Evolutionary conservation across 2,888 invertebrate genomes (phyloP), one percentile per base, ranked within the genome.

Genomic region (Zhengitettix transpicula): DNA sequence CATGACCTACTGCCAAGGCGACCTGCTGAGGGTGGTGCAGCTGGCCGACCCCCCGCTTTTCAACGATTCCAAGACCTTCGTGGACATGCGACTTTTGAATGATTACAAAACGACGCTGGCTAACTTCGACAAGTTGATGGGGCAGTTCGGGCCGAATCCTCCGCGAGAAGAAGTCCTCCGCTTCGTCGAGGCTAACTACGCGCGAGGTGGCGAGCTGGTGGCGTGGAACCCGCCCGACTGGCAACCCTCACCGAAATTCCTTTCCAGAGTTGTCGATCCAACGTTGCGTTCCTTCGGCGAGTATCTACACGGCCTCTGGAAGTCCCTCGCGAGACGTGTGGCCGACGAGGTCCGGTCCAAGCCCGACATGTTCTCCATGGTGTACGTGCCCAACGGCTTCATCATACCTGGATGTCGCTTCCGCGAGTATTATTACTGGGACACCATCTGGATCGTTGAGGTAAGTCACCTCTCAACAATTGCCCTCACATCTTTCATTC

Each of bases 1-100:
- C 70, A 73, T 83, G 69, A 87, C 92, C 66, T 92, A 87, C 75
- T 92, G 91, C 73, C 78, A 85, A 71, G 92, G 92, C 0, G 79
- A 79, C 0, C 76, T 93, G 1, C 78, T 93, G 66, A 81, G 90
- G 67, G 85, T 85, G 1, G 82, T 93, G 52, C 93, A 94, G 76
- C 86, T 86, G 83, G 83, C 87, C 0, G 79, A 80, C 52, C 28
- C 28, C 7, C 28, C 28, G 28, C 75, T 93, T 47, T 89, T 81
- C 75, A 76, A 79, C 42, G 93, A 94, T 75, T 91, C 91, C 47
- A 94, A 93, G 73, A 88, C 89, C 42, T 93, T 93, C 75, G 92
- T 93, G 40, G 92, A 94, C 69, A 89, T 89, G 88, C 87, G 89
- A 74, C 75, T 91, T 66, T 85, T 81, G 69, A 69, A 75, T 52